Evolutionary conservation across 2,113 vertebrate genomes (phyloP).

Genomic region (Gymnarchus niloticus): DNA sequence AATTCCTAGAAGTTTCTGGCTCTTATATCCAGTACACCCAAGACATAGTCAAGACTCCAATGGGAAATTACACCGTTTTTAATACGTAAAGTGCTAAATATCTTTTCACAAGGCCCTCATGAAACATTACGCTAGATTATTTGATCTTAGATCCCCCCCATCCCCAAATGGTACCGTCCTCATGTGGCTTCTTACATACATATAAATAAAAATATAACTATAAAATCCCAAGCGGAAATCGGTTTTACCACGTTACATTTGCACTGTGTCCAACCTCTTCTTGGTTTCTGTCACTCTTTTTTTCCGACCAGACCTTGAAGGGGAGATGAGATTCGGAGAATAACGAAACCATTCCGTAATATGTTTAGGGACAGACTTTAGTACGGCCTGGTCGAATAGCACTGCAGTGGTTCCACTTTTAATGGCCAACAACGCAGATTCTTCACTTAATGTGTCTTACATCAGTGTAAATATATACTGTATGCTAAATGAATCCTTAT

Average conservation of each 20-base stretch:
- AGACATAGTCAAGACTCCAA: not conserved
- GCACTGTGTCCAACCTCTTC: not conserved
- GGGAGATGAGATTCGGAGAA: not conserved
- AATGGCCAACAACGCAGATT: not conserved
- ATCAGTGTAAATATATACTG: not conserved
- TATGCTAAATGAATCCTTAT: not conserved
- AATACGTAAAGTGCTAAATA: not conserved
- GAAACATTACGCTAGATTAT: not conserved
- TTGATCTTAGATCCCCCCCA: not conserved
- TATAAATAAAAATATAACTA: not conserved
- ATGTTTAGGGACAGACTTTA: not conserved
- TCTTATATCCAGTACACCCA: not conserved
- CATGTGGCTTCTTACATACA: not conserved
- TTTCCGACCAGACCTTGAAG: no score
- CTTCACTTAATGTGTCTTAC: not conserved
- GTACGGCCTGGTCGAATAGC: not conserved
- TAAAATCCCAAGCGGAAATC: not conserved
- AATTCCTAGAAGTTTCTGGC: not conserved
- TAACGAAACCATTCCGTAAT: not conserved
- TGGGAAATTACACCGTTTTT: not conserved
- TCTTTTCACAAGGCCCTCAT: not conserved
- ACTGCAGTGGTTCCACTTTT: not conserved
- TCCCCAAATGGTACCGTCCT: not conserved
- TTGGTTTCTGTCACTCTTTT: not conserved
- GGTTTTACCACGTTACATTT: not conserved